These are phyloP conservation scores for Philhelius pedissequus DNA, from an alignment of 2,888 invertebrate species.

Conservation along the genomic window DNA sequence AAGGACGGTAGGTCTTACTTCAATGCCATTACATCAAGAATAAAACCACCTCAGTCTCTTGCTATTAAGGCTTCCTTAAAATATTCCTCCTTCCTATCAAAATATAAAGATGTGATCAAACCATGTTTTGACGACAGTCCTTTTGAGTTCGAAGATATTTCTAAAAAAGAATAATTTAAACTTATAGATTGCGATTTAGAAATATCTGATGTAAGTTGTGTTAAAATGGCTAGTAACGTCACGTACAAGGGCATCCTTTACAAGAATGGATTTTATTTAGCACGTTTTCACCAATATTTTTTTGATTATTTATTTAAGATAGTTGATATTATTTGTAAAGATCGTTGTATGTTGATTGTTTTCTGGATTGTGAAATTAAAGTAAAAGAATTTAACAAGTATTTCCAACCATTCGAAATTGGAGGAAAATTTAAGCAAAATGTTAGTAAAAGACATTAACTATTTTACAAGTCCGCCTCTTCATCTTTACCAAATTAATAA, in stretches of 20 bases:
- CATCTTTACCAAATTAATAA: slow-evolving; percentile 25
- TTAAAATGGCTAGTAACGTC: neutral
- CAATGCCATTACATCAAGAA: slow-evolving; percentile 39
- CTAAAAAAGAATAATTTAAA: slow-evolving; percentile 11
- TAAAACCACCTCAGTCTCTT: slow-evolving; percentile 47
- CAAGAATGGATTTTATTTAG: neutral
- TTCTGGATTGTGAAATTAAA: neutral
- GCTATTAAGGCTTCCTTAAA: slow-evolving; percentile 44
- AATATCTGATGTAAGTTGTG: neutral
- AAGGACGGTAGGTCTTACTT: slow-evolving; percentile 49
- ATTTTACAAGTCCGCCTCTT: neutral
- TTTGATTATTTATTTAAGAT: neutral
- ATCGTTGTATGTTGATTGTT: neutral
- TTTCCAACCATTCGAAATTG: neutral
- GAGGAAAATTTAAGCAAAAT: slow-evolving; percentile 19
- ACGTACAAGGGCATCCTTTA: neutral
- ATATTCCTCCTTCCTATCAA: slow-evolving; percentile 41
- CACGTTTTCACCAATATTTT: neutral
- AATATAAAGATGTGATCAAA: slow-evolving; percentile 23
- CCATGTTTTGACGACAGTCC: neutral
- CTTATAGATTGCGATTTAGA: neutral
- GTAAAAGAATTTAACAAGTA: neutral
- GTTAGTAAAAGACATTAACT: neutral
- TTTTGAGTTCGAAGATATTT: slow-evolving; percentile 1
- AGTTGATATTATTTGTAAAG: neutral